Conservation (phyloP, 2,113 vertebrate genomes). For the Setophaga kirtlandii region DNA sequence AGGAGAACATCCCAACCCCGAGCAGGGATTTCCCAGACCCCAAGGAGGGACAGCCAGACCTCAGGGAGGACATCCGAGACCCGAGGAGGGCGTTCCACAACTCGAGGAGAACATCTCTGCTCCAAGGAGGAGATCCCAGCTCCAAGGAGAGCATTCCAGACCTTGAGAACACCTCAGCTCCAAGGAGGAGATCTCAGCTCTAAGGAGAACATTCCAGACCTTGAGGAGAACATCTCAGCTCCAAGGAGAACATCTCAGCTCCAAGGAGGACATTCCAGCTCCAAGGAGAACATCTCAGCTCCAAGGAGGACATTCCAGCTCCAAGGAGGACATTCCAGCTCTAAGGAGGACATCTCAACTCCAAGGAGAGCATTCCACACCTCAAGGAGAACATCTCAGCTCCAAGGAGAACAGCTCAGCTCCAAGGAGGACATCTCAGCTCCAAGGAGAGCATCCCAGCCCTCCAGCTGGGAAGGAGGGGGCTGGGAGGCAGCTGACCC, state of each 20-base stretch:
- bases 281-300: not conserved
- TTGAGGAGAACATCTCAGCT: not conserved
- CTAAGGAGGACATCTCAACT: not conserved
- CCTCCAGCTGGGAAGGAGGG: not conserved
- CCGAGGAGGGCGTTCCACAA: not conserved
- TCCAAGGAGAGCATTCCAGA: not conserved
- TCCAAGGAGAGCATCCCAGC: not conserved
- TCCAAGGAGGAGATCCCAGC: not conserved
- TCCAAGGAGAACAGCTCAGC: not conserved
- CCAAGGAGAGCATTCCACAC: fast-evolving
- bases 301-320: not conserved
- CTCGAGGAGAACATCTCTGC: fast-evolving
- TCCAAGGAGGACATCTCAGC: not conserved
- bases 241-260: not conserved
- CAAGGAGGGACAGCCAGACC: not conserved
- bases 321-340: not conserved
- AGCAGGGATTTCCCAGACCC: too few species aligned
- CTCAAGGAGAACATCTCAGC: not conserved
- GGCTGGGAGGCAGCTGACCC: not conserved
- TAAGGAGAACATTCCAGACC: not conserved
- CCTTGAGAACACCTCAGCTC: fast-evolving
- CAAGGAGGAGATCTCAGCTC: too few species aligned
- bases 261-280: not conserved
- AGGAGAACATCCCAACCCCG: too few species aligned
- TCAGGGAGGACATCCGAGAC: not conserved